Base-by-base conservation (phyloP, 2,113 vertebrate genomes). In the Rhinoptilus africanus region DNA sequence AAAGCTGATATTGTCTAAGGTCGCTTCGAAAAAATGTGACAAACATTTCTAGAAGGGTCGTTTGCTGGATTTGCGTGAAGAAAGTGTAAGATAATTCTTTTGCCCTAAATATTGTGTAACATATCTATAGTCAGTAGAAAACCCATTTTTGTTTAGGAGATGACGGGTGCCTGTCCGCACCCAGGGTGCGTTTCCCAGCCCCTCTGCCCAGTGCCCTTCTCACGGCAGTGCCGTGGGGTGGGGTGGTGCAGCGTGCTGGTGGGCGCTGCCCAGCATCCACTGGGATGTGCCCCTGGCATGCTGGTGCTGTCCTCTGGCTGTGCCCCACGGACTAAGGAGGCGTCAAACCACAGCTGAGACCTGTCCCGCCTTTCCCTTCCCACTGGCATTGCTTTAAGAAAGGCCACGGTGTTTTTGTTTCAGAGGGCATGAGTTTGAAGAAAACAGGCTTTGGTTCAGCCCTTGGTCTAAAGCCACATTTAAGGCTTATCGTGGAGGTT, bases 181-280 rank as follows among this genome's bases (percentile, higher is more conserved):
- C n/a, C 43, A 28, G 57, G 35, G 39, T 73, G 48, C 8, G 0
- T 76, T 80, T 86, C 26, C 43, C 32, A 76, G 62, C 20, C 32
- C 18, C 30, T 83, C 51, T 85, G 34, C 39, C 24, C 2, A 0
- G 9, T 30, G 30, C 12, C 56, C 50, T 41, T 4, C 1, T 27
- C 50, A 23, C 1, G 1, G 35, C 1, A 1, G 34, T 56, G 32
- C n/a, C 6, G 2, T 35, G n/a, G 18, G 24, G 32, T 1, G 4
- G 19, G 3, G 1, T 4, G 28, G 22, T 43, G 37, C 16, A 30
- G 20, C 48, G 35, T 5, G 26, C 35, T 14, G 1, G 0, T 3
- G 8, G 71, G 32, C 23, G 27, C n/a, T 34, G 80, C 14, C 34
- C 24, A 37, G 16, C 23, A 27, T 16, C 66, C 21, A 0, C 32